Evolutionary conservation across 2,113 vertebrate species (phyloP).

Genomic region (Dromaius novaehollandiae): DNA sequence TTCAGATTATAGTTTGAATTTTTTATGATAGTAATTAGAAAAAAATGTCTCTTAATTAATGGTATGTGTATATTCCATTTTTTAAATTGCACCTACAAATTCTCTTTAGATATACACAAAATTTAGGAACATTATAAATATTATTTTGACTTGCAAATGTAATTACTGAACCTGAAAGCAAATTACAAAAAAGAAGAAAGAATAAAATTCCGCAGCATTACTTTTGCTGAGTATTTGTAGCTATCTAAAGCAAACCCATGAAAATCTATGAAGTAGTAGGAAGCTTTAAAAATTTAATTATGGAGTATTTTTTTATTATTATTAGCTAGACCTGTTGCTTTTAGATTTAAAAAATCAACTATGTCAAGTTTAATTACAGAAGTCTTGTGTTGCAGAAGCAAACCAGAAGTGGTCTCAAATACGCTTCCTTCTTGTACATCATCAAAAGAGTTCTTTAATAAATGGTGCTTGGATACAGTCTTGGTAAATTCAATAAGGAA

Average conservation of each 20-base stretch:
- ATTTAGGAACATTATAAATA: constrained; percentile 34
- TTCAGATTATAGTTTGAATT: background rate
- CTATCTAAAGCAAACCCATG: background rate
- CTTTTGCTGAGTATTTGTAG: background rate
- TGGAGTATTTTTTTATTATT: background rate
- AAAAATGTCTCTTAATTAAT: constrained; percentile 15
- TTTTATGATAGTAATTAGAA: constrained; percentile 37
- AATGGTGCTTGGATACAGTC: background rate
- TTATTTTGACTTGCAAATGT: constrained; percentile 61
- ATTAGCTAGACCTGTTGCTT: background rate
- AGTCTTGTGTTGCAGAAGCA: background rate
- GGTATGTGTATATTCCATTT: background rate
- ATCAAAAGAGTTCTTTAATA: background rate
- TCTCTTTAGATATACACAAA: constrained; percentile 33
- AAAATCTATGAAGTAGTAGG: background rate
- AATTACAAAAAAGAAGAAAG: background rate
- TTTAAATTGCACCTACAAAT: constrained; percentile 40
- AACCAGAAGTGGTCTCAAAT: background rate
- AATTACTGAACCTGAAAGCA: constrained; percentile 39
- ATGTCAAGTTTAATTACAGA: background rate
- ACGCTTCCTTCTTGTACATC: background rate
- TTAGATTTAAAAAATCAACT: background rate
- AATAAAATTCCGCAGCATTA: background rate
- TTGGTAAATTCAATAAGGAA: background rate
- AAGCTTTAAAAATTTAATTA: background rate